Base-by-base conservation (phyloP, 2,113 vertebrate genomes). In the Eublepharis macularius region DNA sequence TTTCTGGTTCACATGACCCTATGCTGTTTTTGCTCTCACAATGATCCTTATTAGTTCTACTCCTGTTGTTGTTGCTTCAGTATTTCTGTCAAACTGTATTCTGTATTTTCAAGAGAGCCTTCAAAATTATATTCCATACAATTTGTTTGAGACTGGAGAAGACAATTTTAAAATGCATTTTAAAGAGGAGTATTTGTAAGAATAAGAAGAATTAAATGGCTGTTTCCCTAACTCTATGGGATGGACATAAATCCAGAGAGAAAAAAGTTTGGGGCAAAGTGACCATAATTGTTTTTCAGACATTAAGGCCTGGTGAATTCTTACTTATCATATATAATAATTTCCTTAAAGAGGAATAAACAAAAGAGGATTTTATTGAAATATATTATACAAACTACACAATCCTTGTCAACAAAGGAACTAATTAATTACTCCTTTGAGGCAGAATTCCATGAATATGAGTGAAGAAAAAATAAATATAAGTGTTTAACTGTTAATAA, bases 371-470 rank as follows among this genome's bases (percentile, higher is more conserved):
- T 65, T 75, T 14, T 89, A 95, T 89, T 95, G 90, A 93, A 95
- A 93, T 90, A 92, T 94, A 94, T 90, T 91, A 92, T 85, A 93
- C 76, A 85, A 93, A 89, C 65, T 34, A 83, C 81, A 83, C 19
- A 54, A 75, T 93, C 95, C 91, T 84, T 93, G 92, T 89, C 90
- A 94, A 89, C 88, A 88, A 95, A 94, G 92, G 77, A 95, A 91
- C 84, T 95, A 96, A 96, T 96, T 96, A 95, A 95, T 96, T 94
- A 95, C 94, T 97, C 92, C 90, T 91, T 88, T 92, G 66, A 92
- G 90, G 88, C 86, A 94, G 92, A 87, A 94, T 92, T 91, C 78
- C 95, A 91, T 73, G 70, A 89, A 80, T 91, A 76, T 94, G 88
- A 91, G 78, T 95, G 85, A 92, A 80, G 90, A 90, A 89, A 93